Evolutionary conservation across 2,888 invertebrate genomes (phyloP).

Genomic region (Pyrgus malvae): DNA sequence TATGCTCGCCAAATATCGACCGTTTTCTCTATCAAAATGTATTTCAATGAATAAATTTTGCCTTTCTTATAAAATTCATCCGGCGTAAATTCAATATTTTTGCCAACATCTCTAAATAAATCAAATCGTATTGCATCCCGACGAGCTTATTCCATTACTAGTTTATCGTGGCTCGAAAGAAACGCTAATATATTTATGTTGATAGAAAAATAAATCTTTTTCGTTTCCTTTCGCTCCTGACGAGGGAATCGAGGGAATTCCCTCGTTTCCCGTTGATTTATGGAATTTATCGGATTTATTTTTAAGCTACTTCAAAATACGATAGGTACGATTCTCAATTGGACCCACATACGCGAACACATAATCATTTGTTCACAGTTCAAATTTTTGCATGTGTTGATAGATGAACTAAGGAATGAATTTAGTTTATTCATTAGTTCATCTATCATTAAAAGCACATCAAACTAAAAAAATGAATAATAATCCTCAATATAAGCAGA

Average conservation of each 20-base stretch:
- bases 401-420: too few species aligned
- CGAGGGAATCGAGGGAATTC: conserved; percentile 3
- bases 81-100: conserved; percentile 13
- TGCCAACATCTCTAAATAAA: conserved; percentile 15
- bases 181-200: conserved; percentile 18
- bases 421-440: too few species aligned
- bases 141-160: conserved; percentile 15
- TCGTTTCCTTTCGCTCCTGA: conserved; percentile 1
- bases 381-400: too few species aligned
- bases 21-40: neutral
- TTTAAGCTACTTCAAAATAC: too few species aligned
- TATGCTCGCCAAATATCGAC: too few species aligned
- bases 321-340: too few species aligned
- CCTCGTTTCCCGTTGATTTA: conserved; percentile 14
- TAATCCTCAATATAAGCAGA: too few species aligned
- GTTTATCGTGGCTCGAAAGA: conserved; percentile 7
- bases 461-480: too few species aligned
- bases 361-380: too few species aligned
- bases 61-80: neutral
- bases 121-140: conserved; percentile 13
- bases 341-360: too few species aligned
- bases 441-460: too few species aligned
- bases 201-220: conserved; percentile 18
- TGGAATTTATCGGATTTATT: neutral
- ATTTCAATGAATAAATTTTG: neutral